Percentiles rank a stretch among this genome's conserved stretches.
These are phyloP conservation scores for Varanus komodoensis DNA, from an alignment of 2,113 vertebrate species.

Conservation along the genomic window DNA sequence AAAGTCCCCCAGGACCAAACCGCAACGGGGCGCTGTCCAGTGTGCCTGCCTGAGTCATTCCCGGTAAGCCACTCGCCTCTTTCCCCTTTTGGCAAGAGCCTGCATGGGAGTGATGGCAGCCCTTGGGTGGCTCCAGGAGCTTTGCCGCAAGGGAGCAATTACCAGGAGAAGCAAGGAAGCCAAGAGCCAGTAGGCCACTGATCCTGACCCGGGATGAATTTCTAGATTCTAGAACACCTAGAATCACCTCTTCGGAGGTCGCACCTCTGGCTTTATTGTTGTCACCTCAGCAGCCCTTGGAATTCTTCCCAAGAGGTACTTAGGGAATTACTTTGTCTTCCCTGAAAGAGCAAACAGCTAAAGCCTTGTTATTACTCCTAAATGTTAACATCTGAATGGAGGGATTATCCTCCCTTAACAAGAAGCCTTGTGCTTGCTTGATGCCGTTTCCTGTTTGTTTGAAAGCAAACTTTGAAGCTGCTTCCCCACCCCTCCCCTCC, in stretches of 20 bases:
- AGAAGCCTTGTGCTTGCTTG: constrained; percentile 48
- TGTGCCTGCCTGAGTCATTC: background rate
- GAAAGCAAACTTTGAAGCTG: constrained; percentile 44
- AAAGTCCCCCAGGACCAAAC: background rate
- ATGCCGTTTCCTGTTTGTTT: constrained; percentile 42
- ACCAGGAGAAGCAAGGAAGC: no score
- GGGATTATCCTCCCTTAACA: constrained; percentile 59
- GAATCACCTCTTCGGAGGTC: constrained; percentile 19
- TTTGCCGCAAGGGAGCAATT: no score
- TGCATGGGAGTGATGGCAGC: no score
- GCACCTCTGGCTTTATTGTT: constrained; percentile 42
- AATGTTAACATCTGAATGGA: constrained; percentile 64
- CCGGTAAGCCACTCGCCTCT: background rate
- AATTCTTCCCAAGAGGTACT: constrained; percentile 68
- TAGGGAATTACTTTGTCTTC: constrained; percentile 51
- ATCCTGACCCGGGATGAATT: no score
- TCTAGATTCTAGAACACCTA: no score
- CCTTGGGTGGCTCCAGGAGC: no score
- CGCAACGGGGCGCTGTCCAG: background rate
- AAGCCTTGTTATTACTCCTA: constrained; percentile 63
- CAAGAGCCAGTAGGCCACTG: no score
- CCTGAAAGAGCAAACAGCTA: constrained; percentile 63
- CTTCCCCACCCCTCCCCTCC: background rate
- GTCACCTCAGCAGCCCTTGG: constrained; percentile 50
- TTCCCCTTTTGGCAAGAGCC: background rate